These are phyloP conservation scores for Coleophora flavipennella DNA, from an alignment of 2,888 invertebrate genomes.

Conservation along the genomic window DNA sequence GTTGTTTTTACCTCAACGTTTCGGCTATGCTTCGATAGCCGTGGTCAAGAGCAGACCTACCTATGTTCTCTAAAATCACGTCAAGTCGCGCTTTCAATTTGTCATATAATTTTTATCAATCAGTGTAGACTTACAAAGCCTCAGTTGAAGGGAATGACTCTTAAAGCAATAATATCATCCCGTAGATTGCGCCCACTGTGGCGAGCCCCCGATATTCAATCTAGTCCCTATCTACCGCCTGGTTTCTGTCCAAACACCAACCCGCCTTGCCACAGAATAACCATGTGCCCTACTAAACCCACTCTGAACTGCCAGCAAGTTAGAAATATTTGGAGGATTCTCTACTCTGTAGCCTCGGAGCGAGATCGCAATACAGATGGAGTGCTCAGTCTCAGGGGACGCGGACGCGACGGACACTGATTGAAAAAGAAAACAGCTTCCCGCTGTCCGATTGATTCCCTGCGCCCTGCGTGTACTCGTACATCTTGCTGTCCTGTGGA, in stretches of 20 bases:
- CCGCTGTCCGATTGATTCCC: constrained; percentile 62
- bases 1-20: too few species aligned
- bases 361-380: constrained; percentile 31
- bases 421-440: constrained; percentile 68
- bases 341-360: constrained; percentile 29
- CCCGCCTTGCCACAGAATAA: constrained; percentile 27
- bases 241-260: constrained; percentile 13
- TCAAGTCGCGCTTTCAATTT: too few species aligned
- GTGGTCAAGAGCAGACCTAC: too few species aligned
- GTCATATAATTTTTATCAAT: too few species aligned
- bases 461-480: constrained; percentile 43
- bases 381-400: constrained; percentile 41
- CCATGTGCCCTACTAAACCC: not conserved
- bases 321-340: constrained; percentile 4
- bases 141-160: too few species aligned
- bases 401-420: constrained; percentile 53
- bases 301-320: constrained; percentile 9
- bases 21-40: too few species aligned
- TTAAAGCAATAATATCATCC: too few species aligned
- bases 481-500: constrained; percentile 38
- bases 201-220: constrained; percentile 53
- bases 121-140: too few species aligned
- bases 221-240: constrained; percentile 56
- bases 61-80: too few species aligned
- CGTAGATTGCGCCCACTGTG: constrained; percentile 12